Base-by-base conservation (phyloP, 2,888 invertebrate genomes). In the Meghimatium bilineatum region DNA sequence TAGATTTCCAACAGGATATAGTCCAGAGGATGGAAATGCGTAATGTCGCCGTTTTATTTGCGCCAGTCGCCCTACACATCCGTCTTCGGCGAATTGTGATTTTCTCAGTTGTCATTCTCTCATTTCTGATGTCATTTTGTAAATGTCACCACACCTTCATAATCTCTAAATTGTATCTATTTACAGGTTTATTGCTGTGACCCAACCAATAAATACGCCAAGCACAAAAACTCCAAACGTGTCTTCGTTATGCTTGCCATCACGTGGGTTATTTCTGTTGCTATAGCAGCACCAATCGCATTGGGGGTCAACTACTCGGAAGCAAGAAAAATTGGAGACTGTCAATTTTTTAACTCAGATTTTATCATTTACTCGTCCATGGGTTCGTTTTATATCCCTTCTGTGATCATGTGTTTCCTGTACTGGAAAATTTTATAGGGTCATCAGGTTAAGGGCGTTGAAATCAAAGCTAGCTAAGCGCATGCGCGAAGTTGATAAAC, bases 361-460 rank as follows among this genome's bases (percentile, higher is more conserved):
- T 99, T 99, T 94, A 97, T 99, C 93, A 97, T 99, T 92, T 98
- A 97, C 94, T 99, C 99, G n/a, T 99, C 99, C 81, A 95, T 99
- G 90, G 97, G 97, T 89, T 99, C 99, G 92, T 99, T 99, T 95
- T 99, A 98, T 94, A 98, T 99, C 92, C 99, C 99, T 97, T 99
- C 92, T 94, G 96, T 98, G 93, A 97, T 99, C 93, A 99, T 99
- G 98, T 97, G 99, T 94, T 97, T 97, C 94, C 96, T 99, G 85
- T 99, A 99, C 94, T 98, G 97, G 95, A 97, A 96, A 94, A 99
- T 99, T n/a, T 94, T 99, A 99, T 95, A 96, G 97, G 96, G 98
- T 98, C 90, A 90, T 95, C 49, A 90, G 93, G 29, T 88, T 92
- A 80, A 87, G 94, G 14, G 93, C 93, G 8, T 88, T 87, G 76